phyloP scores from a whole-genome alignment of 2,113 vertebrate genomes.

The Ochotona curzoniae region DNA sequence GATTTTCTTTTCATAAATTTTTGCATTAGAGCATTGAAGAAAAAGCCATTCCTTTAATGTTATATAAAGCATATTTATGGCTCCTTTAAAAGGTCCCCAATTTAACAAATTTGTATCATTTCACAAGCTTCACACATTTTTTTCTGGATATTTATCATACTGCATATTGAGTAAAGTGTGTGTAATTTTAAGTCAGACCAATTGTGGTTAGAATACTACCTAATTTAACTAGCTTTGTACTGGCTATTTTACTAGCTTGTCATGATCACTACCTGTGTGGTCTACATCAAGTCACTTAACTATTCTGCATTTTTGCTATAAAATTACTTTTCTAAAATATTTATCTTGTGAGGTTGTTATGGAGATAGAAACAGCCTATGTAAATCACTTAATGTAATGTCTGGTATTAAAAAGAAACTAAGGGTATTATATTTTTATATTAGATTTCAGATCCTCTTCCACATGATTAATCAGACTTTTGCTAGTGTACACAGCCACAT shows the following conservation, averaged over 20 bases:
- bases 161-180: not conserved
- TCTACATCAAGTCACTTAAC: constrained; percentile 8
- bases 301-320: constrained; percentile 8
- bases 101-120: constrained; percentile 68
- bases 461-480: not conserved
- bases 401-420: constrained; percentile 28
- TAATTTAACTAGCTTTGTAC: not conserved
- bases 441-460: not conserved
- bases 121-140: constrained; percentile 64
- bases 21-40: constrained; percentile 46
- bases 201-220: not conserved
- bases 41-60: constrained; percentile 75
- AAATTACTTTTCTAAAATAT: not conserved
- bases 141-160: constrained; percentile 30
- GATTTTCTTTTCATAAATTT: constrained; percentile 76
- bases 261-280: not conserved
- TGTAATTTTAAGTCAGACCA: constrained; percentile 28
- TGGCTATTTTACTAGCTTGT: not conserved
- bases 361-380: not conserved
- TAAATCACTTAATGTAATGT: not conserved
- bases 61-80: constrained; percentile 72
- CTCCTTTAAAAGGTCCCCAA: constrained; percentile 67
- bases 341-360: not conserved
- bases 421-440: not conserved
- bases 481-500: not conserved